These are phyloP conservation scores for Eupithecia dodoneata DNA, from an alignment of 2,888 invertebrate genomes.

Conservation along the genomic window DNA sequence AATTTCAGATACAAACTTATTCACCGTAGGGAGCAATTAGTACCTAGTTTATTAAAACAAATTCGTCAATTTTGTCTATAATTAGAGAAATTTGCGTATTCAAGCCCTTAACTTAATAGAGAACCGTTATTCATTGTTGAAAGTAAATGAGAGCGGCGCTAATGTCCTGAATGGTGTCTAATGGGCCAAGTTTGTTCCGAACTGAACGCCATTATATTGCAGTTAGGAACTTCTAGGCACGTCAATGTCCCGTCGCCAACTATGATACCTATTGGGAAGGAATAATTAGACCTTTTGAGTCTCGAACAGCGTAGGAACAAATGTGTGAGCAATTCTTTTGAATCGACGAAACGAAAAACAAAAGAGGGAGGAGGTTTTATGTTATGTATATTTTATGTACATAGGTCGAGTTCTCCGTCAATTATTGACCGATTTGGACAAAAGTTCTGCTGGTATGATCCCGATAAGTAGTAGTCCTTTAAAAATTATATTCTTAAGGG, in stretches of 20 bases:
- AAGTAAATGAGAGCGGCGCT: conserved; percentile 49
- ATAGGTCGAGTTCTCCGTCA: too few species aligned
- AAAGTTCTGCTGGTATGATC: too few species aligned
- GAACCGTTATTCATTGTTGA: conserved; percentile 45
- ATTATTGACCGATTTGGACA: too few species aligned
- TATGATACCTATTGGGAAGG: background rate
- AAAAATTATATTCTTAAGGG: too few species aligned
- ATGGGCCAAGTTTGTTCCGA: conserved; percentile 59
- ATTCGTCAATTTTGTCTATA: background rate
- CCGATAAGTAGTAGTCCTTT: too few species aligned
- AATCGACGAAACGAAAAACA: too few species aligned
- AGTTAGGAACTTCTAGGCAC: conserved; percentile 49
- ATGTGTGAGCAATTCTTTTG: too few species aligned
- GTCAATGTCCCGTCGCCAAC: conserved; percentile 6
- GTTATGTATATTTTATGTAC: too few species aligned
- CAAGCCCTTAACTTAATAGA: conserved; percentile 27
- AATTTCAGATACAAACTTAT: background rate
- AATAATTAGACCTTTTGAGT: background rate
- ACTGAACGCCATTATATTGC: conserved; percentile 57
- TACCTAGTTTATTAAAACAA: background rate
- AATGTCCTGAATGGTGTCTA: conserved; percentile 53
- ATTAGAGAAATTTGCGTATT: conserved; percentile 4
- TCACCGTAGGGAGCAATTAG: background rate
- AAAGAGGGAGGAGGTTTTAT: too few species aligned
- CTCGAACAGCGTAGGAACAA: background rate